A percentile compares a stretch with the other conserved stretches of the same genome.
Conservation (phyloP, 2,113 vertebrate genomes). For the Monarcha castaneiventris region DNA sequence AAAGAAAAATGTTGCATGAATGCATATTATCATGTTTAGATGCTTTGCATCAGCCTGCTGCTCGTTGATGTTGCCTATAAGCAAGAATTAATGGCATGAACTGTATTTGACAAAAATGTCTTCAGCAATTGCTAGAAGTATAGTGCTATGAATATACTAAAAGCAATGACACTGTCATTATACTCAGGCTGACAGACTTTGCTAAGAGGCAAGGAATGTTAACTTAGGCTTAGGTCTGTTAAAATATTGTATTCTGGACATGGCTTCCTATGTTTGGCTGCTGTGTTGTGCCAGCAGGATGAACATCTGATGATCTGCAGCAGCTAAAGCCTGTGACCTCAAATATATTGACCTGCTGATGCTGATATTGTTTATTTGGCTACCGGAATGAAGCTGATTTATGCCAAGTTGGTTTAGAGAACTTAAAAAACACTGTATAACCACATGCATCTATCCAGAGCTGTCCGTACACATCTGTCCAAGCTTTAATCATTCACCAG, state of each 20-base stretch:
- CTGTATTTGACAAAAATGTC: not conserved
- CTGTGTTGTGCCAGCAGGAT: not conserved
- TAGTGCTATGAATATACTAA: not conserved
- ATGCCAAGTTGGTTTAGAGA: not conserved
- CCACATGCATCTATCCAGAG: not conserved
- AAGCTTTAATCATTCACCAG: not conserved
- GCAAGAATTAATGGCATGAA: not conserved
- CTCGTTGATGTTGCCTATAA: not conserved
- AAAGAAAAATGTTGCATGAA: not conserved
- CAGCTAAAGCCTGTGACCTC: not conserved
- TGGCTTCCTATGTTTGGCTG: not conserved
- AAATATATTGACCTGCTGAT: not conserved
- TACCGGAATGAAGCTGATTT: not conserved
- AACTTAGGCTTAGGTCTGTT: not conserved
- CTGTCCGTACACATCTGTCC: not conserved
- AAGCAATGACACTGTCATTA: not conserved
- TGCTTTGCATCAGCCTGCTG: not conserved
- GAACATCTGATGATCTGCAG: not conserved
- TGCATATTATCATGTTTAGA: not conserved
- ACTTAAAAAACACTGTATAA: not conserved
- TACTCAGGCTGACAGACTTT: not conserved
- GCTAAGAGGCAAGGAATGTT: not conserved
- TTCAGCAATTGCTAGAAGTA: not conserved
- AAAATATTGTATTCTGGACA: not conserved
- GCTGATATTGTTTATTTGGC: not conserved